These are phyloP conservation scores for Cephalopterus ornatus DNA, from an alignment of 2,113 vertebrate species.

Conservation along the genomic window DNA sequence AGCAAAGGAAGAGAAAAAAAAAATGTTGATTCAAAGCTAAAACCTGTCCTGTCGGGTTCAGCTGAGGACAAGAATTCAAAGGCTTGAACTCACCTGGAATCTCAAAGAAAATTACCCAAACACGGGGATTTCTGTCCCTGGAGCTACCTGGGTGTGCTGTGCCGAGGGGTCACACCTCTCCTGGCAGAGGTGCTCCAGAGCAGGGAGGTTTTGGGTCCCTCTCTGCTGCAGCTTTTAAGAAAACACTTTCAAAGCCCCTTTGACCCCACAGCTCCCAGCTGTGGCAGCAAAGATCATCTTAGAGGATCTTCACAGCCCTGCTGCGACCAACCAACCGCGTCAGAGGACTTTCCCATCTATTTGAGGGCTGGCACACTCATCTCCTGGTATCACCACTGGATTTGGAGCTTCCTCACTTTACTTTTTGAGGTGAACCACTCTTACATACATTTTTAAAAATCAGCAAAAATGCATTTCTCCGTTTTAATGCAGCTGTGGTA, in stretches of 20 bases:
- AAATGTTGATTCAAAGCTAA: not conserved
- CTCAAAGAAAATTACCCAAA: not conserved
- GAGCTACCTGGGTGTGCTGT: not conserved
- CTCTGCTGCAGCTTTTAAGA: not conserved
- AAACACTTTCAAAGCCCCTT: not conserved
- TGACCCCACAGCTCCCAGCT: not conserved
- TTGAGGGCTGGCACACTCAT: not conserved
- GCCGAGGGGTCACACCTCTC: not conserved
- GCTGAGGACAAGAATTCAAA: not conserved
- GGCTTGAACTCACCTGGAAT: not conserved
- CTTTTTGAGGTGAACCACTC: not conserved
- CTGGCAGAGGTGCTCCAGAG: not conserved
- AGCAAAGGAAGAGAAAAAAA: not conserved
- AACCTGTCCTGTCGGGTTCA: not conserved
- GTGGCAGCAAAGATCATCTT: not conserved
- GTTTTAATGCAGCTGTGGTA: not conserved
- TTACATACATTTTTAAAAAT: not conserved
- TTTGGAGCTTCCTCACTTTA: not conserved
- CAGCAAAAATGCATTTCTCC: not conserved
- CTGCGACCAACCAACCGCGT: rapidly evolving
- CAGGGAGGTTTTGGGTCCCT: not conserved
- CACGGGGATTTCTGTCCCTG: not conserved
- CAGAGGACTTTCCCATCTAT: not conserved
- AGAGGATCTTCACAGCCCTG: not conserved
- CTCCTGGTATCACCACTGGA: not conserved